Evolutionary conservation across 2,797 vertebrate genomes (phyloP).

Genomic region (Vipera ursinii): DNA sequence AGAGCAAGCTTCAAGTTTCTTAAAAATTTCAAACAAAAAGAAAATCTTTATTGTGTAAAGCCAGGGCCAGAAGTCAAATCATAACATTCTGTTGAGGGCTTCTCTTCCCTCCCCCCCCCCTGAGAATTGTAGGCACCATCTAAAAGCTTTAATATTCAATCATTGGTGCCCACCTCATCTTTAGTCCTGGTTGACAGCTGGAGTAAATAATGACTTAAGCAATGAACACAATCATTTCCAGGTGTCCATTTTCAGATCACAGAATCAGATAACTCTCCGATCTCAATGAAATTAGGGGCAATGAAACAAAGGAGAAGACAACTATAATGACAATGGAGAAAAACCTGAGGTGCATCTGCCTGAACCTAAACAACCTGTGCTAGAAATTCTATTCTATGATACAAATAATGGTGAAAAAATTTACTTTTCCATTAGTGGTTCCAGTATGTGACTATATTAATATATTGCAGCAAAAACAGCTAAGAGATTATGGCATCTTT

Average conservation of each 20-base stretch:
- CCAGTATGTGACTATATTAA: neutral
- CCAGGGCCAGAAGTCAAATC: neutral
- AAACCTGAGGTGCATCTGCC: neutral
- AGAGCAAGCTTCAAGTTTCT: neutral
- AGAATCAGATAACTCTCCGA: neutral
- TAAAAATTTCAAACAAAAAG: neutral
- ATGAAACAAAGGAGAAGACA: neutral
- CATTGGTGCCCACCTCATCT: neutral
- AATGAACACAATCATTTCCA: neutral
- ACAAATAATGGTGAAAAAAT: neutral
- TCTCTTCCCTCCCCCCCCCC: neutral
- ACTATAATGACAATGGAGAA: neutral
- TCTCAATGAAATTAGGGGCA: neutral
- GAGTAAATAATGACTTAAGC: neutral
- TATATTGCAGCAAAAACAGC: neutral
- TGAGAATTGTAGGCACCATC: neutral
- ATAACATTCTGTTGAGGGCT: neutral
- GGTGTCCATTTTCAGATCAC: neutral
- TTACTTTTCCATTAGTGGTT: neutral
- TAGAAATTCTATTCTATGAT: neutral
- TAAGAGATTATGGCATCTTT: neutral
- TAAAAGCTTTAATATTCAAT: neutral
- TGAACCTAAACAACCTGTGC: neutral
- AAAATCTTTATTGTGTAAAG: neutral
- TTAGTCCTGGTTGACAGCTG: neutral